Evolutionary conservation across 2,797 vertebrate genomes (phyloP), one percentile per base, ranked within the genome.

Genomic region (Channallabes apus): DNA sequence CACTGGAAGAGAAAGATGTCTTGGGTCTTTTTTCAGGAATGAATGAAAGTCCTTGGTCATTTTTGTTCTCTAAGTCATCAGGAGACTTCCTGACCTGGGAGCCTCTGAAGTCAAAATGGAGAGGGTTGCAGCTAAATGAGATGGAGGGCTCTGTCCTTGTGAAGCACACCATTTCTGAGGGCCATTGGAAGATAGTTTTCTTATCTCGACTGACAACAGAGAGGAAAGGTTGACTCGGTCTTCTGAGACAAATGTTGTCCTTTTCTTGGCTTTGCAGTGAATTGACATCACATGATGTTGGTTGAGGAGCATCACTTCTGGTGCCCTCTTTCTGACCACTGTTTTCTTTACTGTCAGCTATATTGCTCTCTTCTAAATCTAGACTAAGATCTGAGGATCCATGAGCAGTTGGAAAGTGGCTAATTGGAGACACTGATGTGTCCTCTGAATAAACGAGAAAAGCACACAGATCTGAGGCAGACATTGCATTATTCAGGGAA

Each of bases 91-190:
- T 94, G 86, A 86, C 75, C 90, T 88, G 94, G 8, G 95, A 94
- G 61, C 94, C 92, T 82, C 93, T 95, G 85, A 97, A 97, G 89
- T 97, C 96, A 92, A 97, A 97, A 90, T 95, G 95, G 64, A 97
- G 94, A 83, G 96, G 96, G 90, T 97, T 97, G 81, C 96, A 97
- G 85, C 96, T 96, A 0, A 96, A 97, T 18, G 96, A 96, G 88
- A 97, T 87, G 0, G 96, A 93, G 22, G 96, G 96, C 65, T 94
- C 92, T 22, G 94, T 95, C 78, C 84, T 92, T 14, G 96, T 97
- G 75, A 96, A 96, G 84, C 90, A 90, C 76, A 97, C 89, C 96
- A 97, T 96, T 92, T 97, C 96, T 0, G 96, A 95, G 14, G 96
- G 96, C 96, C 96, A 97, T 82, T 96, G 96, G 90, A 97, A 95